Conservation (phyloP, 2,888 invertebrate genomes). For the Habroteleia sp. region DNA sequence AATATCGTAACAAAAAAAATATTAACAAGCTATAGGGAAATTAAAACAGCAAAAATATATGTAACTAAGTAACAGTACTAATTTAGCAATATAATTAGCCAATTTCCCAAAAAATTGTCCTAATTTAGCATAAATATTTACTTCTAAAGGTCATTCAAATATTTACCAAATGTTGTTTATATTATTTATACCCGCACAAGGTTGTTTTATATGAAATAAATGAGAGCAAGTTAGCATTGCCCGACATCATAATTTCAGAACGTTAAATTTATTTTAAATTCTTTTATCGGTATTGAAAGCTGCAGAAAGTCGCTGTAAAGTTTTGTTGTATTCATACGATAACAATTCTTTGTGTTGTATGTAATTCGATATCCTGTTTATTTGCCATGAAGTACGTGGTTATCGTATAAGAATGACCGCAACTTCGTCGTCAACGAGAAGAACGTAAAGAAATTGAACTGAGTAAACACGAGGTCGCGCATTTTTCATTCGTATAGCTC, state of each 20-base stretch:
- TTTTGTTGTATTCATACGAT: slow-evolving; percentile 25
- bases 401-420: slow-evolving; percentile 57
- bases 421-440: slow-evolving; percentile 39
- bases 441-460: slow-evolving; percentile 46
- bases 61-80: too few species aligned
- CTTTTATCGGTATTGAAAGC: slow-evolving; percentile 19
- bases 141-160: too few species aligned
- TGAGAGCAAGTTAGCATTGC: slow-evolving; percentile 1
- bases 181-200: too few species aligned
- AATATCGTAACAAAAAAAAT: too few species aligned
- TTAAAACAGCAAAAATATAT: too few species aligned
- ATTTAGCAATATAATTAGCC: too few species aligned
- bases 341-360: slow-evolving; percentile 38
- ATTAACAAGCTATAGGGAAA: too few species aligned
- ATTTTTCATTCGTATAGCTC: slow-evolving; percentile 40
- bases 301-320: slow-evolving; percentile 19
- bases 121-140: too few species aligned
- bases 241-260: slow-evolving; percentile 2
- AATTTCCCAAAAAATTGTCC: too few species aligned
- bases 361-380: slow-evolving; percentile 57
- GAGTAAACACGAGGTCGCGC: slow-evolving; percentile 46
- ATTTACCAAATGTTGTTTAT: too few species aligned
- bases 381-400: slow-evolving; percentile 51
- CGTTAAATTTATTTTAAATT: slow-evolving; percentile 20
- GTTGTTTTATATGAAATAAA: background rate